phyloP scores from a whole-genome alignment of 2,113 vertebrate genomes.

The Protobothrops mucrosquamatus region DNA sequence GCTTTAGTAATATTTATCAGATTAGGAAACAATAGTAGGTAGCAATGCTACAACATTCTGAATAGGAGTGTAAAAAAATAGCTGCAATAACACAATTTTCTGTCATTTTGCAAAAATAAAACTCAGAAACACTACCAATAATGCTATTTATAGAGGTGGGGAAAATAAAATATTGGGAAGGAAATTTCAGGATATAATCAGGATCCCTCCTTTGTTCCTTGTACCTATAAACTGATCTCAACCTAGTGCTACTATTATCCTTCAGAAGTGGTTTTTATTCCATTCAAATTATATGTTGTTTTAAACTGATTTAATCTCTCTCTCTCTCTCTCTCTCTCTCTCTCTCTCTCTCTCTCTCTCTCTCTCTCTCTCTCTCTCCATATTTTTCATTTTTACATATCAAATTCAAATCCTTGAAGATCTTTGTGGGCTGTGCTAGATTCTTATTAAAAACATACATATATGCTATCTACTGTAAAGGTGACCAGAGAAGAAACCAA shows the following conservation, averaged over 20 bases:
- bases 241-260: not conserved
- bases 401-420: not conserved
- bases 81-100: not conserved
- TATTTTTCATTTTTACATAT: too few species aligned
- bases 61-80: not conserved
- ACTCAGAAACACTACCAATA: not conserved
- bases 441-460: not conserved
- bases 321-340: too few species aligned
- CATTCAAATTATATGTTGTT: not conserved
- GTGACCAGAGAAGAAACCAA: not conserved
- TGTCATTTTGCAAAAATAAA: not conserved
- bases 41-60: not conserved
- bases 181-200: not conserved
- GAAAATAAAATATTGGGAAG: not conserved
- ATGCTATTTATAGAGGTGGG: not conserved
- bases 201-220: not conserved
- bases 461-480: not conserved
- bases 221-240: not conserved
- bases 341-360: too few species aligned
- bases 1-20: too few species aligned
- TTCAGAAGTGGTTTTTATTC: not conserved
- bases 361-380: too few species aligned
- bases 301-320: too few species aligned
- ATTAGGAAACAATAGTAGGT: too few species aligned
- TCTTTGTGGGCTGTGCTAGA: not conserved